Evolutionary conservation across 92 coral and sea anemone species (phyloP), one percentile per base, ranked within the genome.

Genomic region (Chrysogorgia sp.): DNA sequence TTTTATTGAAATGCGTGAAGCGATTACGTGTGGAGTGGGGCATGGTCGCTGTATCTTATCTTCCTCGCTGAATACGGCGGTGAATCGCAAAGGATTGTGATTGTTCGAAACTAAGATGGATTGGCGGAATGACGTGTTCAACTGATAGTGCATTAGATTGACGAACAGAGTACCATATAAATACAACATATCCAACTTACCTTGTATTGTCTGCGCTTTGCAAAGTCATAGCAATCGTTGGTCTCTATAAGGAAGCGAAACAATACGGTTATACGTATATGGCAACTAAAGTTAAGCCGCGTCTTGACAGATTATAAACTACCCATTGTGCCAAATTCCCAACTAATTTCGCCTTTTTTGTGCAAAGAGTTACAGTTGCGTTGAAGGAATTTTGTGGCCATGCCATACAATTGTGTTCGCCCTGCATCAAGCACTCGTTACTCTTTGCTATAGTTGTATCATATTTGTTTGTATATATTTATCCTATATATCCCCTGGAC

Each of bases 401-500:
- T 69, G 2, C 15, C 53, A 47, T 7, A n/a, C 53, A 47, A 37
- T 47, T 47, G 53, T 47, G 53, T 15, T 47, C n/a, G 15, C 53
- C n/a, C n/a, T n/a, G n/a, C n/a, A 47, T 47, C 53, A 15, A 47
- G 53, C n/a, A 47, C 53, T 15, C 63, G 17, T 57, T 7, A 3
- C 63, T 57, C n/a, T n/a, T n/a, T n/a, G n/a, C n/a, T n/a, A n/a
- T n/a, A n/a, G n/a, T n/a, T n/a, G n/a, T 3, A 23, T 31, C 17
- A 13, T 31, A 23, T 57, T 57, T 57, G 63, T 57, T 57, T 57
- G 32, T 23, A 29, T n/a, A n/a, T 23, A 57, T 57, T 57, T 57
- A 57, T 3, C 63, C 9, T 6, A 3, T 43, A 9, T 57, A 57
- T 14, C 23, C 63, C 31, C 29, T 2, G 30, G 31, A 23, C 7